Conservation (phyloP, 2,113 vertebrate species). For the Dicaeum eximium region DNA sequence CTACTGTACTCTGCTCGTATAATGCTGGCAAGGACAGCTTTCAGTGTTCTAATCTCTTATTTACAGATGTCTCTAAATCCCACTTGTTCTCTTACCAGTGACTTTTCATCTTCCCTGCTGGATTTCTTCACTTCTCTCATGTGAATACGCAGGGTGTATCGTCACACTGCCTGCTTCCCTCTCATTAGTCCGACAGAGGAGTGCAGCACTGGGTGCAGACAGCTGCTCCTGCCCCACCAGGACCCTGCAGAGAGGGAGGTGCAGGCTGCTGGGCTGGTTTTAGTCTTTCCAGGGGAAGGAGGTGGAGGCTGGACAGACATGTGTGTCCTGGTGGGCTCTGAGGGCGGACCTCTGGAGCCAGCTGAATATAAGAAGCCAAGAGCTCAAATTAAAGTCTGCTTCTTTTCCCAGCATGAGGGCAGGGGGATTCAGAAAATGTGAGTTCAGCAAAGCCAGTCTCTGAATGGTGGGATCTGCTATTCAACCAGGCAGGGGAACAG, state of each 20-base stretch:
- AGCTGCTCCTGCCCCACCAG: constrained; percentile 38
- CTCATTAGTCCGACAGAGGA: not conserved
- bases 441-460: not conserved
- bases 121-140: constrained; percentile 29
- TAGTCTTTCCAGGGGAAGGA: constrained; percentile 48
- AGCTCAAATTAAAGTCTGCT: not conserved
- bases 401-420: not conserved
- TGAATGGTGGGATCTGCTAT: not conserved
- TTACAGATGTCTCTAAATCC: constrained; percentile 20
- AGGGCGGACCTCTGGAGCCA: constrained; percentile 47
- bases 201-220: not conserved
- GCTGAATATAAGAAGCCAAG: constrained; percentile 34
- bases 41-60: constrained; percentile 6
- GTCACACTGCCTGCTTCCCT: not conserved
- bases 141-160: not conserved
- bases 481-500: not conserved
- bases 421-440: not conserved
- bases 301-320: constrained; percentile 46
- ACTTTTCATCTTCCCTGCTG: constrained; percentile 65
- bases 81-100: constrained; percentile 72
- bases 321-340: constrained; percentile 10
- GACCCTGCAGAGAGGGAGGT: constrained; percentile 40
- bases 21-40: not conserved
- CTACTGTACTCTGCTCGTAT: not conserved
- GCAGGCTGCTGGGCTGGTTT: constrained; percentile 20